Evolutionary conservation across 2,113 vertebrate genomes (phyloP).

Genomic region (Panthera uncia): DNA sequence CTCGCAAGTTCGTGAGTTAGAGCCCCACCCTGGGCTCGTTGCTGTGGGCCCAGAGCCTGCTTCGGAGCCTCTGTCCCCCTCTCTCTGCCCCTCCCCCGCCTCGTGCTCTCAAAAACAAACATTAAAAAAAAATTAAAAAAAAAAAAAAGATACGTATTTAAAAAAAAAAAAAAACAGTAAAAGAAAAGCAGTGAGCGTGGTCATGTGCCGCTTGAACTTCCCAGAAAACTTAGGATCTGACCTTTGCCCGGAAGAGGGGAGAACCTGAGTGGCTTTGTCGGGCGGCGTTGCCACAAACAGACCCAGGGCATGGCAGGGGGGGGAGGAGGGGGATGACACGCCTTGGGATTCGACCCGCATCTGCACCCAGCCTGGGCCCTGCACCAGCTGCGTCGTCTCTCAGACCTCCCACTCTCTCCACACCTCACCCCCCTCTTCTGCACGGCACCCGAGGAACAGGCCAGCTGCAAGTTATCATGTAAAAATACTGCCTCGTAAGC

Average conservation of each 20-base stretch:
- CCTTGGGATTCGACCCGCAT: rapidly evolving
- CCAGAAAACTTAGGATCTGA: background rate
- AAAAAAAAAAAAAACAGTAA: too few relatives aligned
- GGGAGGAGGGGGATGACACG: rapidly evolving
- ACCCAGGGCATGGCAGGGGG: rapidly evolving
- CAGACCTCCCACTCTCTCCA: background rate
- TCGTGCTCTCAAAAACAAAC: too few relatives aligned
- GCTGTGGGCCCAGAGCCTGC: too few relatives aligned
- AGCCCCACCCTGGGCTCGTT: too few relatives aligned
- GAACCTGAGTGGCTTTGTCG: background rate
- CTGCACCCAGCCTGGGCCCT: background rate
- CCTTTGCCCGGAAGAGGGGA: background rate
- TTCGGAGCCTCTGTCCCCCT: too few relatives aligned
- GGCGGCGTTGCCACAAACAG: too few relatives aligned
- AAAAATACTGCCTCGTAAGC: rapidly evolving
- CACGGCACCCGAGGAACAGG: rapidly evolving
- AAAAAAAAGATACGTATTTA: too few relatives aligned
- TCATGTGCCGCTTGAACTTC: background rate
- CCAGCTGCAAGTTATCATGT: rapidly evolving
- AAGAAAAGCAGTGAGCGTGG: background rate
- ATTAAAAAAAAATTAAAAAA: too few relatives aligned
- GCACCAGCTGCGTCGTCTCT: rapidly evolving
- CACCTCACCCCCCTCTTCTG: rapidly evolving
- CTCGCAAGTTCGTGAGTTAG: too few relatives aligned
- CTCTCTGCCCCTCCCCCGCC: too few relatives aligned